These are phyloP conservation scores for Dryoscopus gambensis DNA, from an alignment of 2,113 vertebrate species.

Conservation along the genomic window DNA sequence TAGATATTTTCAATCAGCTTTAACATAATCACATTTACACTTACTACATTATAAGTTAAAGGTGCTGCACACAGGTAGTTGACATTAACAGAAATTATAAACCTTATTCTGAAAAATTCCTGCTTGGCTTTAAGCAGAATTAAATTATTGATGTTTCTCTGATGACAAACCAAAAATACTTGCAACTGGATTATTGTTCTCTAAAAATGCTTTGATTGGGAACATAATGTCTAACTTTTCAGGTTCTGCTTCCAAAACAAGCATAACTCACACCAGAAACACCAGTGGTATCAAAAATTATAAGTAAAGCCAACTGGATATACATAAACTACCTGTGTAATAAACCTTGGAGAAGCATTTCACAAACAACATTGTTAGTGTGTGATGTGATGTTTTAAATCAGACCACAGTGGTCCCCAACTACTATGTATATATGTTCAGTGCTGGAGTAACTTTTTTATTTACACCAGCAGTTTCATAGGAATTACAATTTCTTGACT, in stretches of 20 bases:
- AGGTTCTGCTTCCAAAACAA: slow-evolving; percentile 16
- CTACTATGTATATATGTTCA: slow-evolving; percentile 70
- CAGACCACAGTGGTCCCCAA: slow-evolving; percentile 80
- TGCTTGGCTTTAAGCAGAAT: neutral
- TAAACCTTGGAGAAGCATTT: slow-evolving; percentile 58
- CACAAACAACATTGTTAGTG: slow-evolving; percentile 71
- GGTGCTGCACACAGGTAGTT: slow-evolving; percentile 60
- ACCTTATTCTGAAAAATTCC: neutral
- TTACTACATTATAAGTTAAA: slow-evolving; percentile 43
- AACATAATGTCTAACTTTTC: neutral
- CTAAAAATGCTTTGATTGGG: neutral
- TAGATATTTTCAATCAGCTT: slow-evolving; percentile 17
- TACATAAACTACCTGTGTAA: slow-evolving; percentile 43
- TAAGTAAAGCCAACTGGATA: neutral
- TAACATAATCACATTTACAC: slow-evolving; percentile 14
- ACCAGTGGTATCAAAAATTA: neutral
- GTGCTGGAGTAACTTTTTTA: slow-evolving; percentile 71
- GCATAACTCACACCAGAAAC: neutral
- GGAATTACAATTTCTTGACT: neutral
- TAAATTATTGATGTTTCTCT: neutral
- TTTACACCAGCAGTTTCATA: slow-evolving; percentile 69
- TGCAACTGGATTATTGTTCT: neutral
- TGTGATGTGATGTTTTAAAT: slow-evolving; percentile 77
- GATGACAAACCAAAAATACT: slow-evolving; percentile 31
- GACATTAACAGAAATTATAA: neutral